Percentiles rank a stretch among this genome's conserved stretches.
phyloP scores from a whole-genome alignment of 2,797 vertebrate genomes.

The Babyrousa celebensis region DNA sequence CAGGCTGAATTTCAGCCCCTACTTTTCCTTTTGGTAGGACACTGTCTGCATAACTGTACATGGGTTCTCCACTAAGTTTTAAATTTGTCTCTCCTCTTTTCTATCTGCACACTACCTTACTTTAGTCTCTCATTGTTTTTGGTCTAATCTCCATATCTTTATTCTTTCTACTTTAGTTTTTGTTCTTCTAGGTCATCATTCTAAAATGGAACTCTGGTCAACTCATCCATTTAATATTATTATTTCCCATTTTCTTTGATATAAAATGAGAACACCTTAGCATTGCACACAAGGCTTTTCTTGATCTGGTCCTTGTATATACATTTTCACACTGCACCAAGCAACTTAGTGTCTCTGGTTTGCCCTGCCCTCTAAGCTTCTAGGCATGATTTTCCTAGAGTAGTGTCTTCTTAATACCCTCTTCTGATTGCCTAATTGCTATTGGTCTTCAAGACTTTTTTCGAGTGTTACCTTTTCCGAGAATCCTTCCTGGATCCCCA shows the following conservation, averaged over 20 bases:
- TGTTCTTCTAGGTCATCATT: background rate
- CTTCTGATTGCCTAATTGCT: background rate
- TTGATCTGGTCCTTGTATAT: background rate
- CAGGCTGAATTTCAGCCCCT: background rate
- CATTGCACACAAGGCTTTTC: background rate
- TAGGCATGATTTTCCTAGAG: background rate
- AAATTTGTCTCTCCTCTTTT: background rate
- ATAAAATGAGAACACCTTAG: background rate
- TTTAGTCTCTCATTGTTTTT: background rate
- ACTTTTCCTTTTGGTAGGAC: background rate
- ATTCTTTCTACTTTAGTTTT: background rate
- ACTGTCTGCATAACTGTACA: background rate
- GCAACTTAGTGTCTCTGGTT: background rate
- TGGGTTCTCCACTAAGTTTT: background rate
- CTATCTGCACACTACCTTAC: background rate
- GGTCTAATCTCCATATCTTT: background rate
- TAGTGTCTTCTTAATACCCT: background rate
- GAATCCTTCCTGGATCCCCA: background rate
- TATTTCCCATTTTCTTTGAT: constrained; percentile 20
- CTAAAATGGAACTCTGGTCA: background rate
- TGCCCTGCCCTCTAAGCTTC: background rate
- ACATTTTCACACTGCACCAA: background rate
- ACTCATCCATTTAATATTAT: background rate
- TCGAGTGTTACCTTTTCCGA: background rate
- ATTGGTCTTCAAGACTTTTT: background rate